Conservation (phyloP, 1,140 invertebrate genomes). For the Mesaphorura yosii region DNA sequence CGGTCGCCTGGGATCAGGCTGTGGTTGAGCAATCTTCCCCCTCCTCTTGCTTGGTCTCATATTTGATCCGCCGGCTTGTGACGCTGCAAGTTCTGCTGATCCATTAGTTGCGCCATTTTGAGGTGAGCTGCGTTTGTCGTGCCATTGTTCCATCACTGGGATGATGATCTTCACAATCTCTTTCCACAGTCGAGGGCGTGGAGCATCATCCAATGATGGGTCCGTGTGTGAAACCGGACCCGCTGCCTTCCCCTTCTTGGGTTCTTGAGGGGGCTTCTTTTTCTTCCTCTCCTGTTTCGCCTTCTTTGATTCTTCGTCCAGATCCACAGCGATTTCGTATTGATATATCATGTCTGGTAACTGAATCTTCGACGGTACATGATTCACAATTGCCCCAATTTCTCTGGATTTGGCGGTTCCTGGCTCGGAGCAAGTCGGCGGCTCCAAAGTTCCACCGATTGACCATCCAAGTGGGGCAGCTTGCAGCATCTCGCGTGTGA, state of each 20-base stretch:
- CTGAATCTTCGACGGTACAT: neutral
- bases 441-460: neutral
- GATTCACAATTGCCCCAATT: neutral
- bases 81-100: no score
- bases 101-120: no score
- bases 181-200: neutral
- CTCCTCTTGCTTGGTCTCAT: neutral
- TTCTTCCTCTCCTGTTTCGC: neutral
- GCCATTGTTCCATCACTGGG: no score
- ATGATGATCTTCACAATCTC: no score
- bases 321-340: conserved; percentile 6
- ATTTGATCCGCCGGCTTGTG: neutral
- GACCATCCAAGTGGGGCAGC: neutral
- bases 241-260: neutral
- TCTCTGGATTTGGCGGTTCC: neutral
- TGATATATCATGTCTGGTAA: neutral
- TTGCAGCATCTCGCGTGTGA: neutral
- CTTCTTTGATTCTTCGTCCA: neutral
- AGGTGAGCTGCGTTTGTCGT: no score
- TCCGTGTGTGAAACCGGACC: neutral
- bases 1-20: neutral
- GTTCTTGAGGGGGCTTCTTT: neutral
- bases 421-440: neutral
- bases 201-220: neutral
- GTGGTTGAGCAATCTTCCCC: no score